phyloP scores from a whole-genome alignment of 2,113 vertebrate genomes.

The Atrichornis clamosus region DNA sequence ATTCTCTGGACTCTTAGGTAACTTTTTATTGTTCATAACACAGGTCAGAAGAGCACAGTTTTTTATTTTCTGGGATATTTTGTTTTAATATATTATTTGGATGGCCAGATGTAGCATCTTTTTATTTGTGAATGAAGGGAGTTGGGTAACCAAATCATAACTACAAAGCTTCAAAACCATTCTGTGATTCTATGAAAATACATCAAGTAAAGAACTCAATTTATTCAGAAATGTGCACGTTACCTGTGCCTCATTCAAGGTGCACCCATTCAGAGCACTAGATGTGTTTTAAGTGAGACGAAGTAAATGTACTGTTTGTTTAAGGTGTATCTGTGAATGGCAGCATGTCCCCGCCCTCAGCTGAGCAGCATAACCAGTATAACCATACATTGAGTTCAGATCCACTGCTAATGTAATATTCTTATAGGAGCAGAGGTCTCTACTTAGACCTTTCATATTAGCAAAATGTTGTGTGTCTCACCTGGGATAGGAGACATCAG shows the following conservation, averaged over 20 bases:
- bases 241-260: not conserved
- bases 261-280: not conserved
- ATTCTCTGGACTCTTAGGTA: not conserved
- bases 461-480: not conserved
- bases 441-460: not conserved
- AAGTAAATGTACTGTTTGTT: not conserved
- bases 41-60: not conserved
- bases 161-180: not conserved
- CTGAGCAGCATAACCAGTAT: fast-evolving
- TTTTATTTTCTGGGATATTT: not conserved
- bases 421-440: not conserved
- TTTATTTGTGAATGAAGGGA: not conserved
- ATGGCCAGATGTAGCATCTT: not conserved
- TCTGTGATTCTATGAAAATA: not conserved
- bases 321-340: not conserved
- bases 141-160: not conserved
- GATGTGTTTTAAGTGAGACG: not conserved
- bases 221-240: not conserved
- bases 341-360: not conserved
- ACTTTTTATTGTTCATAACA: not conserved
- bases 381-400: not conserved
- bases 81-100: not conserved
- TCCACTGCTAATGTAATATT: not conserved
- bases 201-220: not conserved
- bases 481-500: not conserved